A percentile compares a stretch with the other conserved stretches of the same genome.
Evolutionary conservation across 2,797 vertebrate species (phyloP).

Genomic region (Otus scops): DNA sequence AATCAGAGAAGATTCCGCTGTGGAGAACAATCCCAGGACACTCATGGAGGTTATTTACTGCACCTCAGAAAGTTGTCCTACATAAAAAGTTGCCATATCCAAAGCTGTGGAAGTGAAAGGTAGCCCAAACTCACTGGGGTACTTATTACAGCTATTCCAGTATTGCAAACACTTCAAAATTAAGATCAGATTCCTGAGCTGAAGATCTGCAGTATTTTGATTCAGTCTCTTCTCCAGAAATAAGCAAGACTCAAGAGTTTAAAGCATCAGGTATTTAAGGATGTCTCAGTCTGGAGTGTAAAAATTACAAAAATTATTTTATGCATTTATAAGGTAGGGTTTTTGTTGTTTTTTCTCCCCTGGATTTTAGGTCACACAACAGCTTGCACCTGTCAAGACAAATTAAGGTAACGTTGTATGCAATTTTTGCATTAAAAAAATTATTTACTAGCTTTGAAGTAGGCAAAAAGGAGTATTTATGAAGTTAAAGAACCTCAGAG

Average conservation of each 20-base stretch:
- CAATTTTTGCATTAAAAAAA: neutral
- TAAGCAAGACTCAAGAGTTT: neutral
- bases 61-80: neutral
- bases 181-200: neutral
- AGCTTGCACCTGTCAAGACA: neutral
- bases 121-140: neutral
- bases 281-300: neutral
- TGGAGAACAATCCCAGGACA: neutral
- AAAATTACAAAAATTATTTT: neutral
- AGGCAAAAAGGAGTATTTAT: neutral
- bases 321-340: neutral
- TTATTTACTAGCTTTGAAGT: neutral
- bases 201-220: neutral
- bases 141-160: neutral
- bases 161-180: neutral
- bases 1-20: fast-evolving
- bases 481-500: neutral
- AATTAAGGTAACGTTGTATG: neutral
- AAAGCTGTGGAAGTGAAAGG: neutral
- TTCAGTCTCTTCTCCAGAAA: neutral
- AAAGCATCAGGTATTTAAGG: neutral
- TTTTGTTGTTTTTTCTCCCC: fast-evolving
- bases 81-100: neutral
- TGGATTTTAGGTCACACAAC: neutral
- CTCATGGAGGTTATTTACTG: neutral